phyloP scores from a whole-genome alignment of 2,888 invertebrate species.

The Macaria notata region DNA sequence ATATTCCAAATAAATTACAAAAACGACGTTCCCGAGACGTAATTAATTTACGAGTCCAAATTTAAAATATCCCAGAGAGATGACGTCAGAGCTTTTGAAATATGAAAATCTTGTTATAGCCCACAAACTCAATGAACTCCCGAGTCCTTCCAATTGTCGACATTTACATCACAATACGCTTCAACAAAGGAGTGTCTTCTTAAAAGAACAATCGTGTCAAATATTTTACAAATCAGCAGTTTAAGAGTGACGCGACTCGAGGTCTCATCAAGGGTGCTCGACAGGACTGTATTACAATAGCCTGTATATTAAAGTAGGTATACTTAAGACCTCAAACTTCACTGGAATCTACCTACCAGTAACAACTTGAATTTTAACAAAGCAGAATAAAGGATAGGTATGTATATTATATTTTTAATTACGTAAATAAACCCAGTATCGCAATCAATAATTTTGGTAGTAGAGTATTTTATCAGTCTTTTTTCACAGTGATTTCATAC shows the following conservation, averaged over 20 bases:
- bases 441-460: too few species aligned
- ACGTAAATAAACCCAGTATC: too few species aligned
- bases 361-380: too few species aligned
- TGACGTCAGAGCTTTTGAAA: slow-evolving; percentile 11
- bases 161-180: slow-evolving; percentile 20
- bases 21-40: too few species aligned
- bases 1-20: too few species aligned
- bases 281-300: background rate
- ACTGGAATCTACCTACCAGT: too few species aligned
- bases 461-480: too few species aligned
- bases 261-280: background rate
- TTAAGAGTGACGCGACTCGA: slow-evolving; percentile 20
- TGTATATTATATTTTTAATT: too few species aligned
- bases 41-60: background rate
- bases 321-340: too few species aligned
- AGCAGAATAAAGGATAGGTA: too few species aligned
- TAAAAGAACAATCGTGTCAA: slow-evolving; percentile 25
- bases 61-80: slow-evolving; percentile 3
- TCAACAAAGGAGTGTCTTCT: slow-evolving; percentile 21
- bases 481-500: too few species aligned
- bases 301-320: too few species aligned
- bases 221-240: slow-evolving; percentile 31
- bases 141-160: slow-evolving; percentile 23
- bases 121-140: slow-evolving; percentile 10
- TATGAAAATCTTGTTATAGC: slow-evolving; percentile 13